Evolutionary conservation across 37 sponge, comb jelly and placozoan species (phyloP), one percentile per base, ranked within the genome.

Genomic region (Axinella damicornis): DNA sequence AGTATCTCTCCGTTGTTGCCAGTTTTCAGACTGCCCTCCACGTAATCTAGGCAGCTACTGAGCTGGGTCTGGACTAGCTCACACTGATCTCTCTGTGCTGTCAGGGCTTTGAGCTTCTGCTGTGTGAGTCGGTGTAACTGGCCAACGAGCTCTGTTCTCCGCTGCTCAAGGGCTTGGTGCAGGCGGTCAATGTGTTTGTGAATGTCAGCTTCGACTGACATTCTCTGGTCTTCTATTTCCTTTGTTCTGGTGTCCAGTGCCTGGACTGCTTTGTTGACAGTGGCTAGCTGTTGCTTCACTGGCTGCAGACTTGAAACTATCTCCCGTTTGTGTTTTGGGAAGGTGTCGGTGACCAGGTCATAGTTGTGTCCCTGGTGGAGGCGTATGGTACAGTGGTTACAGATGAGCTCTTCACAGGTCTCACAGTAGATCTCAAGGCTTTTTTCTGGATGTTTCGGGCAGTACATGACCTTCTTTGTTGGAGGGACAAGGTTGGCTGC

Each of bases 361-460:
- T 79, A 71, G 21, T 56, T 25, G 80, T 86, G 87, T 2, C 71
- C 80, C 33, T 9, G 41, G 54, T 86, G 87, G 53, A 20, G 25
- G 0, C 32, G 5, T 31, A 66, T 36, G 55, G 60, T 79, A 28
- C 87, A 86, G 53, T 86, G 46, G 54, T 20, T 6, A 60, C 87
- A 86, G 6, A 79, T 61, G 19, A 86, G 61, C 73, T 86, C 73
- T 19, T 60, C 53, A 64, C 87, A 86, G 20, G 40, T 76, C 53
- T 85, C 86, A 55, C 86, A 85, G 67, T 68, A 85, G 40, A 85
- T 53, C 69, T 77, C 57, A 30, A 79, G 32, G 16, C 0, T 15
- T n/a, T 71, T 34, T 0, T 28, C 24, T 34, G 46, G 55, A 27
- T 79, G 79, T 65, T 39, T 38, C 55, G 40, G 25, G 46, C 82